Evolutionary conservation across 2,888 invertebrate species (phyloP), one percentile per base, ranked within the genome.

Genomic region (Drosophila koepferae): DNA sequence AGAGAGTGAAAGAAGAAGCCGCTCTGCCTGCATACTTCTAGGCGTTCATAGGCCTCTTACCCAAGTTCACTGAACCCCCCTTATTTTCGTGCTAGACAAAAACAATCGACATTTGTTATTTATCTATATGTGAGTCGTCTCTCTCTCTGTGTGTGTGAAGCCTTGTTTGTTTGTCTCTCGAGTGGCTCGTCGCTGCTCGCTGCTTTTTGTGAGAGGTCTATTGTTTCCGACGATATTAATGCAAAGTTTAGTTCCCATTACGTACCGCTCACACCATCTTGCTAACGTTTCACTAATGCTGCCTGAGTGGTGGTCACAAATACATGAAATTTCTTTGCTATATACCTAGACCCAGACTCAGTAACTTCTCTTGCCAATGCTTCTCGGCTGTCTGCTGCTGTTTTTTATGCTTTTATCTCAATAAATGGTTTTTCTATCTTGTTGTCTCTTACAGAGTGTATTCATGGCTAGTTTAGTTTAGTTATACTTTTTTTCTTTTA

Each of bases 21-120:
- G 14, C 38, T 41, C 1, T 63, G 53, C 59, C 51, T 65, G 77
- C 77, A 72, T 77, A 74, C 76, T 72, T 71, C 49, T 55, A 77
- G 78, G 70, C 68, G 43, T 49, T 55, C 51, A 14, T 70, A 70
- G 69, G 65, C 69, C 65, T 67, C 46, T 65, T 51, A 44, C n/a
- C 23, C 55, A 48, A 62, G 85, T 85, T 86, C 83, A 70, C 51
- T 80, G 85, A 86, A 85, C 85, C 68, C 54, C 49, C 6, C 38
- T 1, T 74, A 63, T 36, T 28, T 48, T 48, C 14, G 60, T 23
- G 55, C 62, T 54, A 65, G 63, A 80, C 63, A 72, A 75, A 64
- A 69, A 80, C 80, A 80, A 76, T 78, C 72, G 55, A 65, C 76
- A 70, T 70, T 74, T 51, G 48, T 61, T 74, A 46, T 68, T 75